phyloP scores from a whole-genome alignment of 2,888 invertebrate species.

The Phyllotreta cruciferae region DNA sequence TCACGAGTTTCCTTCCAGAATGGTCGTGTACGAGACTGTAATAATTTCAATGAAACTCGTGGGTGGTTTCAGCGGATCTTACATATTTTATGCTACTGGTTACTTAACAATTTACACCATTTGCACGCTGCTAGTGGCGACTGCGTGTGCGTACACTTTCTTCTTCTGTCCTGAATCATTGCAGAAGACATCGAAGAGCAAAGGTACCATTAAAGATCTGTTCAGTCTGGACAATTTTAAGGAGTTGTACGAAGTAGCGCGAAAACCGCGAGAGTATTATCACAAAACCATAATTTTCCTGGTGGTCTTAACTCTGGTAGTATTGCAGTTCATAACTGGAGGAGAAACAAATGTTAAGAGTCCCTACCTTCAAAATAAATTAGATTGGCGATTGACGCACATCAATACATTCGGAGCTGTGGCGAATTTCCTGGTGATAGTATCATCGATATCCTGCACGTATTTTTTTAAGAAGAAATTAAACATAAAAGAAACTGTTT shows the following conservation, averaged over 20 bases:
- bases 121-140: neutral
- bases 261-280: conserved; percentile 4
- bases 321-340: neutral
- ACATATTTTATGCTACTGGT: conserved; percentile 10
- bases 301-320: neutral
- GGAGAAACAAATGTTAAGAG: conserved; percentile 9
- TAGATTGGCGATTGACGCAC: conserved; percentile 5
- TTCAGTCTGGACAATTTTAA: neutral
- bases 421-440: neutral
- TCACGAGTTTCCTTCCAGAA: conserved; percentile 9
- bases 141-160: neutral
- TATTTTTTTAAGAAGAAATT: conserved; percentile 11
- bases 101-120: conserved; percentile 2
- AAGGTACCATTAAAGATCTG: neutral
- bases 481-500: neutral
- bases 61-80: conserved; percentile 3
- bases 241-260: conserved; percentile 4
- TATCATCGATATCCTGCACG: neutral
- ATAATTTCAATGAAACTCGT: neutral
- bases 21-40: conserved; percentile 2
- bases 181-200: neutral
- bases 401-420: conserved; percentile 3
- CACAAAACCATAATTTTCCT: conserved; percentile 7
- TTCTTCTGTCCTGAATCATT: conserved; percentile 14
- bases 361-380: conserved; percentile 5